Evolutionary conservation across 2,888 invertebrate species (phyloP).

Genomic region (Conus canariensis): DNA sequence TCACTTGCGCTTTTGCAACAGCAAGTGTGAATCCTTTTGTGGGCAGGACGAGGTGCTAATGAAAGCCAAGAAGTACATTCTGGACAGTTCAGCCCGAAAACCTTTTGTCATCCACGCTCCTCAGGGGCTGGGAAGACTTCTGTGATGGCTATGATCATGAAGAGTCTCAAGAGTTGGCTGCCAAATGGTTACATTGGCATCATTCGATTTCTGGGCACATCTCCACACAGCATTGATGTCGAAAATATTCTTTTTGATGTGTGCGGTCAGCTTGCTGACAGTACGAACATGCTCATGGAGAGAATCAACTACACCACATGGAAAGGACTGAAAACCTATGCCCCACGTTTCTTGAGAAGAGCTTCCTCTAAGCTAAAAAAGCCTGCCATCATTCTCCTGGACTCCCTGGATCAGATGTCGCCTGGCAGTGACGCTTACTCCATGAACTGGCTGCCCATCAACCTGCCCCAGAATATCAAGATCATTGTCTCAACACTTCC

Average conservation of each 20-base stretch:
- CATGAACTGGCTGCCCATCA: constrained; percentile 65
- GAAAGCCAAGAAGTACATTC: constrained; percentile 45
- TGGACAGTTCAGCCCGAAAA: constrained; percentile 40
- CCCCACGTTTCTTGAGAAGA: constrained; percentile 67
- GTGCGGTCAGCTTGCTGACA: constrained; percentile 67
- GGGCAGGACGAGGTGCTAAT: constrained; percentile 67
- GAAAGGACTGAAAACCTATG: constrained; percentile 60
- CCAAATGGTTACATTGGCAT: constrained; percentile 38
- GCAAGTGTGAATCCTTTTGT: constrained; percentile 71
- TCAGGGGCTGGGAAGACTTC: constrained; percentile 74
- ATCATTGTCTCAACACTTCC: constrained; percentile 71
- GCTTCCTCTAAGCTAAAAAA: constrained; percentile 59
- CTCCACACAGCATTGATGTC: constrained; percentile 61
- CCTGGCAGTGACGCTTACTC: constrained; percentile 62
- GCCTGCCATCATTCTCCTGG: constrained; percentile 71
- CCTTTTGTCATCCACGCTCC: constrained; percentile 68
- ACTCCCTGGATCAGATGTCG: constrained; percentile 73
- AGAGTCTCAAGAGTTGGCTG: constrained; percentile 62
- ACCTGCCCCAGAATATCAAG: constrained; percentile 69
- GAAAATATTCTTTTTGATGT: constrained; percentile 64
- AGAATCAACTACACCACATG: constrained; percentile 65
- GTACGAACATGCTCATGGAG: constrained; percentile 63
- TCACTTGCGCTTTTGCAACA: constrained; percentile 70
- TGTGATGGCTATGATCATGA: constrained; percentile 71
- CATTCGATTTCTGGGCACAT: constrained; percentile 67